A percentile compares a stretch with the other conserved stretches of the same genome.
Evolutionary conservation across 2,113 vertebrate species (phyloP).

Genomic region (Manacus vitellinus): DNA sequence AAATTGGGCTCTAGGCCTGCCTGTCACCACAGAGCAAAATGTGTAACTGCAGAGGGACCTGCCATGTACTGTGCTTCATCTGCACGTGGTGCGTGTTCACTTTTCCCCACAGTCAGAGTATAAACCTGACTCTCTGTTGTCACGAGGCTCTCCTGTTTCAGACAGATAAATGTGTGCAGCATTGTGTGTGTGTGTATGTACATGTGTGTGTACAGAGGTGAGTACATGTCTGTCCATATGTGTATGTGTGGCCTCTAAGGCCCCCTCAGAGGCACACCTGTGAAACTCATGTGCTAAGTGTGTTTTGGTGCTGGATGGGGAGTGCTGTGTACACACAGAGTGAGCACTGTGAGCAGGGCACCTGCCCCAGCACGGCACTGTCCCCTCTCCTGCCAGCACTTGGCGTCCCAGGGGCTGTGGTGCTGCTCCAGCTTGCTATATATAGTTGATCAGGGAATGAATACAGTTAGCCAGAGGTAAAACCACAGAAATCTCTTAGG

Average conservation of each 20-base stretch:
- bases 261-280: neutral
- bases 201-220: neutral
- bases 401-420: neutral
- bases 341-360: neutral
- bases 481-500: neutral
- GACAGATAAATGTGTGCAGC: no score
- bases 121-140: neutral
- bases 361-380: no score
- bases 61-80: neutral
- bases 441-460: neutral
- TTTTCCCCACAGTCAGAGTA: neutral
- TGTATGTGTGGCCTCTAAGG: neutral
- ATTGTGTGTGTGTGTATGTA: rapidly evolving
- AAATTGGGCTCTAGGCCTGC: conserved; percentile 29
- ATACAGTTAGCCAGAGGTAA: neutral
- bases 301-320: neutral
- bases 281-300: neutral
- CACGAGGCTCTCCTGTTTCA: neutral
- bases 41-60: neutral
- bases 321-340: rapidly evolving
- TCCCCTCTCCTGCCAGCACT: neutral
- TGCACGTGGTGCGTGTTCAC: neutral
- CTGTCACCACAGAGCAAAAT: neutral
- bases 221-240: neutral
- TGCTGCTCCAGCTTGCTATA: neutral